These are phyloP conservation scores for Caenorhabditis briggsae DNA, from an alignment of 1,140 invertebrate species.

Conservation along the genomic window DNA sequence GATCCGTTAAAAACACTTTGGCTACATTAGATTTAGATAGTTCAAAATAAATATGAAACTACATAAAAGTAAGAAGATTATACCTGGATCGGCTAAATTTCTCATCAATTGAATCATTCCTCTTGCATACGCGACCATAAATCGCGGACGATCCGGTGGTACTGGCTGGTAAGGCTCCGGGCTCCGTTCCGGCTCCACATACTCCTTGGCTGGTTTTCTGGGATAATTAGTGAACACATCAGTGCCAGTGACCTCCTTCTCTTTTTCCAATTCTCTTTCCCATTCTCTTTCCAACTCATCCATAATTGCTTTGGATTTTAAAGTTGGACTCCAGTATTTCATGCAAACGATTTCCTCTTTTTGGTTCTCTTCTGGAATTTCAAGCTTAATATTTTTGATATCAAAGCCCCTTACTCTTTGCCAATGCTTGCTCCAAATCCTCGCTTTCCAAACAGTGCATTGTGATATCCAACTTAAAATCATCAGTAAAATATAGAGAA, in stretches of 20 bases:
- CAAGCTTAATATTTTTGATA: background rate
- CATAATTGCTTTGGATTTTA: conserved; percentile 8
- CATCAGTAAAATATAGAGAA: background rate
- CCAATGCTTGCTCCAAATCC: conserved; percentile 39
- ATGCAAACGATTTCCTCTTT: conserved; percentile 1
- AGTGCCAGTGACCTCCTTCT: background rate
- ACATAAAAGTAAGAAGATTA: too few relatives aligned
- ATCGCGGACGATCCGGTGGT: conserved; percentile 16
- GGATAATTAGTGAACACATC: conserved; percentile 5
- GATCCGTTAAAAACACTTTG: too few relatives aligned
- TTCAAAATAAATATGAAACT: too few relatives aligned
- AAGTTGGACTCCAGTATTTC: conserved; percentile 26
- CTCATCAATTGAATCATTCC: conserved; percentile 26
- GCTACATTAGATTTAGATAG: too few relatives aligned
- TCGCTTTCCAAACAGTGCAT: conserved; percentile 6
- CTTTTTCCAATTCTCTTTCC: conserved; percentile 1
- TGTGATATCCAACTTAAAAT: background rate
- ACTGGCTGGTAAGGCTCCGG: conserved; percentile 19
- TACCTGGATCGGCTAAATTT: background rate
- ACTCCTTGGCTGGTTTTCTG: background rate
- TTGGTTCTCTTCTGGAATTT: conserved; percentile 29
- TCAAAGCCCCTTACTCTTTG: background rate
- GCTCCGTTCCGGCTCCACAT: background rate
- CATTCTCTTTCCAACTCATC: conserved; percentile 1
- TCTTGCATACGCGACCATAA: conserved; percentile 1